Evolutionary conservation across 2,888 invertebrate genomes (phyloP), one percentile per base, ranked within the genome.

Genomic region (Argyresthia goedartella): DNA sequence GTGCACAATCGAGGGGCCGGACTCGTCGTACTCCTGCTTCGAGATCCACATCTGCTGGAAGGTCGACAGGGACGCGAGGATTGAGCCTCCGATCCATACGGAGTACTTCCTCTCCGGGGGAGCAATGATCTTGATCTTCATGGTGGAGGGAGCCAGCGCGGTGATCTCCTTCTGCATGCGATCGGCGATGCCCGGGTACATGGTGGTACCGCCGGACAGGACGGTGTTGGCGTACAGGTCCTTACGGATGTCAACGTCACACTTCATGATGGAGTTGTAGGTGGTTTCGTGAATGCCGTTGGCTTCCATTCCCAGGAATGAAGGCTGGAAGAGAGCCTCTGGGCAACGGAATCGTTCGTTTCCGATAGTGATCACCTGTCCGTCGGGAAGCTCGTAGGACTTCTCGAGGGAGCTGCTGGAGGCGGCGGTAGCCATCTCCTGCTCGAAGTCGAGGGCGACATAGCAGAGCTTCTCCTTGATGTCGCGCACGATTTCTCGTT

Each of bases 201-300:
- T 96, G 72, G 96, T 96, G 88, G 95, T 95, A 80, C 96, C 96
- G 58, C 96, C 96, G 57, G 97, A 97, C 67, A 97, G 88, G 54
- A 97, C 97, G 64, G 95, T 95, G 89, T 96, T 96, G 89, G 96
- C 96, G 88, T 97, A 97, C 88, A 97, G 87, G 88, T 97, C 96
- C 90, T 96, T 95, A 91, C 96, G 93, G 91, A 97, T 97, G 80
- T 96, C 96, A 55, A 97, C 95, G 86, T 97, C 97, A 88, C 97
- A 97, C 91, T 96, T 97, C 97, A 97, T 97, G 91, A 97, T 97
- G 54, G 95, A 95, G 85, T 96, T 96, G 92, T 96, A 97, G 36
- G 94, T 94, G 65, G 95, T 95, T 81, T 95, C 95, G 75, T 95
- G 95, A 79, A 95, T 94, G 62, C 95, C 95, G 68, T 92, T 92